Evolutionary conservation across 2,113 vertebrate genomes (phyloP).

Genomic region (Gorsachius goisagi): DNA sequence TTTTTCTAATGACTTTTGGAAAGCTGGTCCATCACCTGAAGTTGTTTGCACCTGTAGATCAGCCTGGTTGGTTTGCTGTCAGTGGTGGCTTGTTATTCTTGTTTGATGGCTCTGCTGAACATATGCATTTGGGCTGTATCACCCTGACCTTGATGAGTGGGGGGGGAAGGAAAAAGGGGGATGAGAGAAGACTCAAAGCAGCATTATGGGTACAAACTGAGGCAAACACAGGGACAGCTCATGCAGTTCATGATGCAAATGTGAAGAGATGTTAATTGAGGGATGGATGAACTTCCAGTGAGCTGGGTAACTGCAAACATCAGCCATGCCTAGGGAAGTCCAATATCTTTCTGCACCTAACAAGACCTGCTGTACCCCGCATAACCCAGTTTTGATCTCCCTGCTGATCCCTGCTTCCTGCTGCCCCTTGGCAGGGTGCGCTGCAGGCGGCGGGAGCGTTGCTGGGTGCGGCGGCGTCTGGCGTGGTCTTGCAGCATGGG

Average conservation of each 20-base stretch:
- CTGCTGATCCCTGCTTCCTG: too few relatives aligned
- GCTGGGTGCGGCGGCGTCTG: accelerated
- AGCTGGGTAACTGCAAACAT: neutral
- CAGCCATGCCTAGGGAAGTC: neutral
- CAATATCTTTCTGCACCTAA: neutral
- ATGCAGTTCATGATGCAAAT: neutral
- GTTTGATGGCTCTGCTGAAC: neutral
- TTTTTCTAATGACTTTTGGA: conserved; percentile 5
- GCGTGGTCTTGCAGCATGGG: accelerated
- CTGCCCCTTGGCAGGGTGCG: neutral
- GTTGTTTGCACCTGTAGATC: neutral
- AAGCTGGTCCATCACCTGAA: neutral
- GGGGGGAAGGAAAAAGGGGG: neutral
- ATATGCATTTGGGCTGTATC: neutral
- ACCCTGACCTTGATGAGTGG: neutral
- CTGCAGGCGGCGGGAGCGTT: neutral
- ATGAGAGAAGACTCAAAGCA: neutral
- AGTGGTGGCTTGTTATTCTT: neutral
- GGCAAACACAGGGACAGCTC: neutral
- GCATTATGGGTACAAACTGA: neutral
- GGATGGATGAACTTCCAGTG: neutral
- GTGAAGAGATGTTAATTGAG: neutral
- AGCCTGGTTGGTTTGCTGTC: neutral
- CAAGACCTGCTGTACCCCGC: neutral
- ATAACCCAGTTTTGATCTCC: neutral